Evolutionary conservation across 2,888 invertebrate genomes (phyloP).

Genomic region (Ligdia adustata): DNA sequence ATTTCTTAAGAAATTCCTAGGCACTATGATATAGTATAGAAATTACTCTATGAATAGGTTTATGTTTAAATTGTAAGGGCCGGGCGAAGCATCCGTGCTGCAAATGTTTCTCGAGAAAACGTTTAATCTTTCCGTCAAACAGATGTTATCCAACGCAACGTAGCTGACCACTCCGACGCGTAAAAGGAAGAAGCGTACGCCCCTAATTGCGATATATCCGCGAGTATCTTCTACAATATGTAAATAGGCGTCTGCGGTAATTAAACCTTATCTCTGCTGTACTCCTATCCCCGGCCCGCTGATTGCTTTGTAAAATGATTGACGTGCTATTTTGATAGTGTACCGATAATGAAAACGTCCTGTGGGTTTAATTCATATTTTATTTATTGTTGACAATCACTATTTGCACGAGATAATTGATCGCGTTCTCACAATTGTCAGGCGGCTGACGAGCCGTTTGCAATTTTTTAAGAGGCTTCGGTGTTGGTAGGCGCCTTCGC

Average conservation of each 20-base stretch:
- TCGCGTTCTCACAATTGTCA: conserved; percentile 83
- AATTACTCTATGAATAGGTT: too few relatives aligned
- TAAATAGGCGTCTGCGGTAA: conserved; percentile 80
- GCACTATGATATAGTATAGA: too few relatives aligned
- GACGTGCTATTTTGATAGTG: conserved; percentile 77
- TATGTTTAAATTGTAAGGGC: too few relatives aligned
- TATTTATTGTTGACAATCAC: conserved; percentile 79
- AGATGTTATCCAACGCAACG: conserved; percentile 70
- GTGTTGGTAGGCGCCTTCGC: conserved; percentile 58
- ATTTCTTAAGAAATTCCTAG: too few relatives aligned
- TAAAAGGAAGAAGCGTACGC: conserved; percentile 77
- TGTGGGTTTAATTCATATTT: conserved; percentile 68
- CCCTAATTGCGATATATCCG: conserved; percentile 80
- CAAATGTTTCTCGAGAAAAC: conserved; percentile 54
- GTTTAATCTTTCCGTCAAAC: conserved; percentile 74
- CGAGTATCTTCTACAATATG: conserved; percentile 78
- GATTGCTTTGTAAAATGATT: conserved; percentile 81
- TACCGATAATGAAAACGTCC: conserved; percentile 78
- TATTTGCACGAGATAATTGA: conserved; percentile 81
- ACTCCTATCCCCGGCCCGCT: conserved; percentile 69
- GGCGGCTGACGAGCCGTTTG: conserved; percentile 68
- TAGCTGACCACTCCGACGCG: conserved; percentile 60
- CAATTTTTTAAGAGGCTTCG: conserved; percentile 66
- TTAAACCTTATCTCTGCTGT: conserved; percentile 80
- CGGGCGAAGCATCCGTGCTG: conserved; percentile 38